phyloP scores from a whole-genome alignment of 23 tunicate genomes.

The Phallusia fumigata region DNA sequence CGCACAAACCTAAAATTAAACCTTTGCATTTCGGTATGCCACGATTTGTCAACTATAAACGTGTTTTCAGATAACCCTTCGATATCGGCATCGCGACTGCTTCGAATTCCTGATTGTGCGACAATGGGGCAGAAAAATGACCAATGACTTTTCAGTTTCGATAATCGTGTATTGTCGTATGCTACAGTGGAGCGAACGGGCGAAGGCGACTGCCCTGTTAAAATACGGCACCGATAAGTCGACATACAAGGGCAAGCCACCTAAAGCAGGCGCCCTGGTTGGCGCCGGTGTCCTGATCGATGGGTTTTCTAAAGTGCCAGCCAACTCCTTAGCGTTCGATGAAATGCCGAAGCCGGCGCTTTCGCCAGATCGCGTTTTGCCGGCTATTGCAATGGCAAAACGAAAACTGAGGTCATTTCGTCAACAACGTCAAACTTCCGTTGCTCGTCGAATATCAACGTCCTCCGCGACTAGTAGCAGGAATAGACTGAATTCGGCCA shows the following conservation, averaged over 20 bases:
- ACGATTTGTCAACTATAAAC: no score
- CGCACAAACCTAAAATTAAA: no score
- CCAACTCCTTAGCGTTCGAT: slow-evolving; percentile 61
- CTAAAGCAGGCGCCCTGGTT: slow-evolving; percentile 77
- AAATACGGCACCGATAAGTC: slow-evolving; percentile 73
- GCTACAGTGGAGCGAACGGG: slow-evolving; percentile 81
- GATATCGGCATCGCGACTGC: slow-evolving; percentile 65
- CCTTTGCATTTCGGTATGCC: no score
- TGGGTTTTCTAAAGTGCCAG: slow-evolving; percentile 64
- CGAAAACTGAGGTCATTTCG: slow-evolving; percentile 18
- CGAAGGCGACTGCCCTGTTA: slow-evolving; percentile 50
- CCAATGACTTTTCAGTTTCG: slow-evolving; percentile 64
- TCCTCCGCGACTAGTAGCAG: slow-evolving; percentile 1
- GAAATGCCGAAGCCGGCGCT: slow-evolving; percentile 62
- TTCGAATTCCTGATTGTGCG: slow-evolving; percentile 84
- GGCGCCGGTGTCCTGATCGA: slow-evolving; percentile 74
- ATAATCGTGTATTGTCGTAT: slow-evolving; percentile 66
- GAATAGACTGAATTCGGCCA: neutral
- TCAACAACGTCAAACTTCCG: neutral
- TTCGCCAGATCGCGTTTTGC: slow-evolving; percentile 47
- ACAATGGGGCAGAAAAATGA: slow-evolving; percentile 87
- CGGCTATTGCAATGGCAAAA: slow-evolving; percentile 49
- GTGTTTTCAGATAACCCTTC: slow-evolving; percentile 54
- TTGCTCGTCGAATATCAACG: neutral
- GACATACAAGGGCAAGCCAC: slow-evolving; percentile 66